A percentile compares a stretch with the other conserved stretches of the same genome.
Conservation (phyloP, 2,113 vertebrate genomes). For the Megatriorchis doriae region DNA sequence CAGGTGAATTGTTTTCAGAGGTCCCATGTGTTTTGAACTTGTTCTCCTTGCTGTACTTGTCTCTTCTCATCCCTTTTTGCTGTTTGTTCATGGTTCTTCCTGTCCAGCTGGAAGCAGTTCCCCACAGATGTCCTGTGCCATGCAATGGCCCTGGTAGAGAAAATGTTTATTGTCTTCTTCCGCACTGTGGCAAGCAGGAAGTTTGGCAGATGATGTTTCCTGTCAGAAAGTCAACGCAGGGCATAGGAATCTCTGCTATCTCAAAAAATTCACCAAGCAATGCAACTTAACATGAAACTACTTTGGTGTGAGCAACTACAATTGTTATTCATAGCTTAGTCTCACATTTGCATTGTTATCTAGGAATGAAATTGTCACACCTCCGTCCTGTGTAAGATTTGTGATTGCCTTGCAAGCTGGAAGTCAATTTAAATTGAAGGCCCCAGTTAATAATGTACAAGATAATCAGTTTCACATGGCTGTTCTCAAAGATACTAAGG, state of each 20-base stretch:
- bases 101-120: background rate
- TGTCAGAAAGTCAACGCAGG: background rate
- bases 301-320: background rate
- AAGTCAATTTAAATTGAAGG: constrained; percentile 2
- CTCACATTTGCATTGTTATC: constrained; percentile 27
- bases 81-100: background rate
- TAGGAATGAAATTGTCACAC: background rate
- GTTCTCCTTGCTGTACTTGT: background rate
- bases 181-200: constrained; percentile 8
- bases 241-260: background rate
- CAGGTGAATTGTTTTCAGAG: background rate
- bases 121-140: background rate
- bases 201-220: constrained; percentile 3
- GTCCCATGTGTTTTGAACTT: background rate
- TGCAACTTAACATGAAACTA: background rate
- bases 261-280: background rate
- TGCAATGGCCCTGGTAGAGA: background rate
- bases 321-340: background rate
- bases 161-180: background rate
- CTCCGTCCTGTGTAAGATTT: background rate
- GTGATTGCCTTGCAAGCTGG: constrained; percentile 5
- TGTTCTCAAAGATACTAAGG: constrained; percentile 5
- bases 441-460: background rate
- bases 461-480: constrained; percentile 21
- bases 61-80: background rate